These are phyloP conservation scores for Bettongia penicillata DNA, from an alignment of 2,113 vertebrate genomes.

Conservation along the genomic window DNA sequence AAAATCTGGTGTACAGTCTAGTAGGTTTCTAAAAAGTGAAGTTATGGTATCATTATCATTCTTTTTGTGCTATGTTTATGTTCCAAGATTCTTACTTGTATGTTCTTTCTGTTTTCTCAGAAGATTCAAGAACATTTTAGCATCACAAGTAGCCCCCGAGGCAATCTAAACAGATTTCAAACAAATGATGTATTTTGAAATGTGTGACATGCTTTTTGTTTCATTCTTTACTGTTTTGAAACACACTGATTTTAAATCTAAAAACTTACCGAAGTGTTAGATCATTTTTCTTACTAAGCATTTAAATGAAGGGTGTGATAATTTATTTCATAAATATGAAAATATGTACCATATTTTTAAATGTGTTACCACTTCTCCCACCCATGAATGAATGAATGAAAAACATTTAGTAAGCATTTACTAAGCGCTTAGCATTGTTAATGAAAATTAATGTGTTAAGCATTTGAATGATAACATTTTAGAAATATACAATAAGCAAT, in stretches of 20 bases:
- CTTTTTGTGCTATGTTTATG: conserved; percentile 83
- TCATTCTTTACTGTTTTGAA: conserved; percentile 77
- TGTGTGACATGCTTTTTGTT: conserved; percentile 72
- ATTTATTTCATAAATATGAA: conserved; percentile 53
- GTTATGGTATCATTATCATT: conserved; percentile 86
- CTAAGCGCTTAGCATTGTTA: not conserved
- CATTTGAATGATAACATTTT: conserved; percentile 6
- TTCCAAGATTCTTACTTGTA: conserved; percentile 82
- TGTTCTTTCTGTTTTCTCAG: conserved; percentile 85
- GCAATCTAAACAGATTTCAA: conserved; percentile 80
- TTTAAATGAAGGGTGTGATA: conserved; percentile 46
- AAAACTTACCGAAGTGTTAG: conserved; percentile 54
- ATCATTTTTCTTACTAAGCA: conserved; percentile 47
- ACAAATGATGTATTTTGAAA: conserved; percentile 84
- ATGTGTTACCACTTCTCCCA: not conserved
- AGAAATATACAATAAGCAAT: not conserved
- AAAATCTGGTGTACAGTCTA: conserved; percentile 78
- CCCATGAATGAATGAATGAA: not conserved
- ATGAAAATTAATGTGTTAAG: conserved; percentile 2
- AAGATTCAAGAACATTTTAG: conserved; percentile 86
- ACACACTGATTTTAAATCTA: conserved; percentile 68
- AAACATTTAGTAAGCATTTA: not conserved
- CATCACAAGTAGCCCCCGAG: conserved; percentile 83
- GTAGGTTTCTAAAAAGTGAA: conserved; percentile 83
- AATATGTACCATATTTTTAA: conserved; percentile 49